phyloP scores from a whole-genome alignment of 2,113 vertebrate genomes.

The Microtus richardsoni region DNA sequence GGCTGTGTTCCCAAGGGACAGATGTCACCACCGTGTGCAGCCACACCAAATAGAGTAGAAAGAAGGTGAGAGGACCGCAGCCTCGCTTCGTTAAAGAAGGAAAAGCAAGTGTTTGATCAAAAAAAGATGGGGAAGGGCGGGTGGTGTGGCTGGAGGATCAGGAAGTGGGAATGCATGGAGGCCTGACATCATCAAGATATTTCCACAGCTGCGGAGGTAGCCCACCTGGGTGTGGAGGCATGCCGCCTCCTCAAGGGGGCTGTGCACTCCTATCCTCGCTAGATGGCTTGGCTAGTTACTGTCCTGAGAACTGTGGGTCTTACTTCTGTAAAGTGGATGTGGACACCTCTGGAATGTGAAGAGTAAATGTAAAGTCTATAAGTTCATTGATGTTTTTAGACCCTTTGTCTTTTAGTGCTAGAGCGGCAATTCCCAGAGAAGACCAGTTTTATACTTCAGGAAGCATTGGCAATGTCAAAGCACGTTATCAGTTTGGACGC shows the following conservation, averaged over 20 bases:
- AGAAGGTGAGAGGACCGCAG: neutral
- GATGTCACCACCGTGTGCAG: accelerated
- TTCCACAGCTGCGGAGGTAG: neutral
- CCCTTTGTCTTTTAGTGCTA: neutral
- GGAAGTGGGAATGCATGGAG: neutral
- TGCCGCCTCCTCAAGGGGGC: neutral
- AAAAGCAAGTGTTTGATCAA: neutral
- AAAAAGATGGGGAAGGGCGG: no score
- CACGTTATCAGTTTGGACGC: neutral
- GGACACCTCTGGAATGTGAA: neutral
- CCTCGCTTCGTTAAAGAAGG: neutral
- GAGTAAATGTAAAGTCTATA: neutral
- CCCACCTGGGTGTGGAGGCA: neutral
- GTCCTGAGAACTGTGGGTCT: neutral
- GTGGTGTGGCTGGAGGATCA: neutral
- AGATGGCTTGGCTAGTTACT: neutral
- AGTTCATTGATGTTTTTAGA: neutral
- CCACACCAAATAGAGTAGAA: neutral
- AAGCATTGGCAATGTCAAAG: neutral
- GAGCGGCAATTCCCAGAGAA: neutral
- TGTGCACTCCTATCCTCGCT: neutral
- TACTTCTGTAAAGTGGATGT: neutral
- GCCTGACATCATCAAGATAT: neutral
- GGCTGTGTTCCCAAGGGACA: neutral
- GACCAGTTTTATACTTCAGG: neutral